Evolutionary conservation across 2,888 invertebrate species (phyloP).

Genomic region (Polyommatus icarus): DNA sequence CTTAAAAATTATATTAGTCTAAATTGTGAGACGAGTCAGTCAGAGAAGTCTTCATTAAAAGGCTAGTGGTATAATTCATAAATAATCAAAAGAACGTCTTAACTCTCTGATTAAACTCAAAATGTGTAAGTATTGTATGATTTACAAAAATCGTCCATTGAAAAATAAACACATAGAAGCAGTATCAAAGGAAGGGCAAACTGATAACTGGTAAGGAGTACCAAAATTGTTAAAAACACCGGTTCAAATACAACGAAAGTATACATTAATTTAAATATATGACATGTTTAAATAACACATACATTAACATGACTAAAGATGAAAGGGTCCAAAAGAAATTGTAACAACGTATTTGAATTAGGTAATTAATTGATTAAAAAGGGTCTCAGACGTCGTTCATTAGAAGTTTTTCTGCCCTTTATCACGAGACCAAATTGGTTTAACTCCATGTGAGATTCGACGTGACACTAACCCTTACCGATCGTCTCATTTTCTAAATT

Average conservation of each 20-base stretch:
- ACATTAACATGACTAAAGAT: not conserved
- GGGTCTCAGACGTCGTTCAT: conserved; percentile 62
- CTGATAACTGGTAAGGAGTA: not conserved
- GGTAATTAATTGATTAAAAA: conserved; percentile 76
- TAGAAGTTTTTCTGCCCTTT: conserved; percentile 64
- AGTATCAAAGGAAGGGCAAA: conserved; percentile 13
- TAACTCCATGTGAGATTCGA: conserved; percentile 54
- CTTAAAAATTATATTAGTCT: too few species aligned
- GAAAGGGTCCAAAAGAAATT: conserved; percentile 40
- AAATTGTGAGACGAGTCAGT: too few species aligned
- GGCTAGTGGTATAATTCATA: too few species aligned
- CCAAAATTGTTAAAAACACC: conserved; percentile 1
- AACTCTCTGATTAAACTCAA: not conserved
- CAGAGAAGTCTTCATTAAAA: too few species aligned
- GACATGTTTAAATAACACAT: not conserved
- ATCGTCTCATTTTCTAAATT: conserved; percentile 17
- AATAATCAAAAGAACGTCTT: not conserved
- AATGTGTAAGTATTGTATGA: not conserved
- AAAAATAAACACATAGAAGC: not conserved
- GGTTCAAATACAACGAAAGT: not conserved
- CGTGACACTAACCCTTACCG: conserved; percentile 40
- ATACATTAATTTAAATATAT: not conserved
- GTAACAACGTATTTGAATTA: conserved; percentile 63
- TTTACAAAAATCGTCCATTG: not conserved
- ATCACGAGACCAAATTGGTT: conserved; percentile 67